Conservation (phyloP, 2,888 invertebrate species). For the Leptarthrus brevirostris region DNA sequence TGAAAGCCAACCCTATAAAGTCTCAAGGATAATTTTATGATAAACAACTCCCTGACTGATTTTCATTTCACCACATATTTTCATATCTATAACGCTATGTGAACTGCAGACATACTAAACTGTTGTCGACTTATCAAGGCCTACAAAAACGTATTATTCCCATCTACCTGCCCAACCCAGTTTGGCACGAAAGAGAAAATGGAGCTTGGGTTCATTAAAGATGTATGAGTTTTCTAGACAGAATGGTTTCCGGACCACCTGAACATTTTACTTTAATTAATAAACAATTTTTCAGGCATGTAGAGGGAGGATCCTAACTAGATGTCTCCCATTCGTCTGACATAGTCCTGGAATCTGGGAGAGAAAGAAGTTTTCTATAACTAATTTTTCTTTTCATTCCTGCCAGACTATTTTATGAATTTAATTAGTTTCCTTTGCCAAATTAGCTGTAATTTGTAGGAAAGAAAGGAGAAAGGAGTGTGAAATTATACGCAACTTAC, state of each 20-base stretch:
- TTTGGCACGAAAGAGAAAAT: background rate
- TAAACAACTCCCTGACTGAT: constrained; percentile 26
- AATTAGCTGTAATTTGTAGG: constrained; percentile 30
- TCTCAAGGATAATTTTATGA: constrained; percentile 39
- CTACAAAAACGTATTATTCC: background rate
- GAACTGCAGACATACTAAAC: constrained; percentile 3
- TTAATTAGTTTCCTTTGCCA: constrained; percentile 44
- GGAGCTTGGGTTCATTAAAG: constrained; percentile 18
- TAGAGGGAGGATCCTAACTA: background rate
- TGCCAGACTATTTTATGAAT: constrained; percentile 37
- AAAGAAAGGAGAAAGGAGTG: background rate
- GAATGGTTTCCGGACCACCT: constrained; percentile 14
- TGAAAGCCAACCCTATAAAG: background rate
- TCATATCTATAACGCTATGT: background rate
- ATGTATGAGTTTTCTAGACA: constrained; percentile 7
- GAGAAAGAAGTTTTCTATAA: constrained; percentile 1
- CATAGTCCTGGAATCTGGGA: background rate
- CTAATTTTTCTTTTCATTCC: constrained; percentile 11
- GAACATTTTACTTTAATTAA: constrained; percentile 38
- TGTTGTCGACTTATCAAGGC: background rate
- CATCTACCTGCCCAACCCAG: background rate
- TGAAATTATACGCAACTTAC: too few species aligned
- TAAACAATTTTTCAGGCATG: constrained; percentile 29
- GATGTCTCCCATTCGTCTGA: background rate
- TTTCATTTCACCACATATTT: too few species aligned